Conservation (phyloP, 2,113 vertebrate genomes). For the Antennarius striatus region DNA sequence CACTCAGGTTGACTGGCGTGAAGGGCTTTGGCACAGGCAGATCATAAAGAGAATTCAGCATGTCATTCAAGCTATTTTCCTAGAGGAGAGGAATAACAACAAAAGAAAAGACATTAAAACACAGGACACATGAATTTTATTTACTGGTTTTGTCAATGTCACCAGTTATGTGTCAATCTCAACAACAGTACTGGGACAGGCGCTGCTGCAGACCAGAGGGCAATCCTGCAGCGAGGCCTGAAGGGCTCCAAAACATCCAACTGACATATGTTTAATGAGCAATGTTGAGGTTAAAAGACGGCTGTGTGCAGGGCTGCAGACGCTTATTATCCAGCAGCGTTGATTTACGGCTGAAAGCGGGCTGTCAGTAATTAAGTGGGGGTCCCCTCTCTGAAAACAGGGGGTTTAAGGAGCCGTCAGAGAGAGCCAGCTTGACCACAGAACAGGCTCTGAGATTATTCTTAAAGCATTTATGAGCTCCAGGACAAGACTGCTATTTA, state of each 20-base stretch:
- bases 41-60: conserved; percentile 88
- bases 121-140: conserved; percentile 49
- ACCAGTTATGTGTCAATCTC: conserved; percentile 48
- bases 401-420: conserved; percentile 67
- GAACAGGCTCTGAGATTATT: conserved; percentile 67
- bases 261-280: conserved; percentile 74
- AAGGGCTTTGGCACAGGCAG: conserved; percentile 93
- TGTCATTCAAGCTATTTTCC: conserved; percentile 94
- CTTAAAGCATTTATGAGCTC: conserved; percentile 64
- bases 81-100: conserved; percentile 59
- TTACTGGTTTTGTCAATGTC: conserved; percentile 50
- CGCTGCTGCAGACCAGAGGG: conserved; percentile 41
- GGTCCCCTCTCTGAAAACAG: conserved; percentile 61
- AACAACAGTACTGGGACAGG: conserved; percentile 41
- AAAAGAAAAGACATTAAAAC: conserved; percentile 32
- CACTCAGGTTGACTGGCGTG: conserved; percentile 90
- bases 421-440: conserved; percentile 68
- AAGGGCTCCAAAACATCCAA: conserved; percentile 62
- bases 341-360: conserved; percentile 71
- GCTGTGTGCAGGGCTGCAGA: conserved; percentile 64
- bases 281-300: conserved; percentile 76
- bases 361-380: conserved; percentile 77
- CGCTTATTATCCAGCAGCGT: conserved; percentile 67
- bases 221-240: conserved; percentile 65
- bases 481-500: conserved; percentile 58